Conservation (phyloP, 1,140 invertebrate genomes). For the Callitettix versicolor region DNA sequence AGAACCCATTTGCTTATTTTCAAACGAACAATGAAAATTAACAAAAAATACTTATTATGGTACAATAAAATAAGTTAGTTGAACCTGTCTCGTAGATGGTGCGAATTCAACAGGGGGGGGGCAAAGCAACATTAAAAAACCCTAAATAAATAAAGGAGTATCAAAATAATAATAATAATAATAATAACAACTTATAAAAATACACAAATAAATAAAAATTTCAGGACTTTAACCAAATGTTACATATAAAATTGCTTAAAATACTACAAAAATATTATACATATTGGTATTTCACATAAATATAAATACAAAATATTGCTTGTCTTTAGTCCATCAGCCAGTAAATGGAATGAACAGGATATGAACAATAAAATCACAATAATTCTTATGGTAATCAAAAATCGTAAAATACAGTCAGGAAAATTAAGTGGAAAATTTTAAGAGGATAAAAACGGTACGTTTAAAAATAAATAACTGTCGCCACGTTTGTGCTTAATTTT, state of each 20-base stretch:
- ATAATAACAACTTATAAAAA: slow-evolving; percentile 16
- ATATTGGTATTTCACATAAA: slow-evolving; percentile 2
- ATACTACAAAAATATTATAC: slow-evolving; percentile 15
- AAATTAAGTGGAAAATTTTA: no score
- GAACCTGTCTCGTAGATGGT: not conserved
- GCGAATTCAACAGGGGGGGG: no score
- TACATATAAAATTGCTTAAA: slow-evolving; percentile 3
- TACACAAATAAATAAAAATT: slow-evolving; percentile 13
- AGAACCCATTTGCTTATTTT: not conserved
- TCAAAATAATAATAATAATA: slow-evolving; percentile 17
- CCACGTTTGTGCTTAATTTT: not conserved
- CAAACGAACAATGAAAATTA: not conserved
- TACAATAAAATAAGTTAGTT: slow-evolving; percentile 3
- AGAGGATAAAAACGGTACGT: no score
- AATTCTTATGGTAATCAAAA: slow-evolving; percentile 7
- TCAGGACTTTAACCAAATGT: slow-evolving; percentile 1
- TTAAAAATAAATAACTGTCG: not conserved
- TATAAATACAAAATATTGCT: no score
- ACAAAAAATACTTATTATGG: not conserved
- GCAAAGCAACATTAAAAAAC: slow-evolving; percentile 7
- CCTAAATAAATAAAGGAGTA: slow-evolving; percentile 15
- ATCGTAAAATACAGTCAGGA: no score
- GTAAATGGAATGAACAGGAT: not conserved
- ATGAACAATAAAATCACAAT: slow-evolving; percentile 16
- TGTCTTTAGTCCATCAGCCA: not conserved